These are phyloP conservation scores for Bursaphelenchus okinawaensis DNA, from an alignment of 2,888 invertebrate genomes.

Conservation along the genomic window DNA sequence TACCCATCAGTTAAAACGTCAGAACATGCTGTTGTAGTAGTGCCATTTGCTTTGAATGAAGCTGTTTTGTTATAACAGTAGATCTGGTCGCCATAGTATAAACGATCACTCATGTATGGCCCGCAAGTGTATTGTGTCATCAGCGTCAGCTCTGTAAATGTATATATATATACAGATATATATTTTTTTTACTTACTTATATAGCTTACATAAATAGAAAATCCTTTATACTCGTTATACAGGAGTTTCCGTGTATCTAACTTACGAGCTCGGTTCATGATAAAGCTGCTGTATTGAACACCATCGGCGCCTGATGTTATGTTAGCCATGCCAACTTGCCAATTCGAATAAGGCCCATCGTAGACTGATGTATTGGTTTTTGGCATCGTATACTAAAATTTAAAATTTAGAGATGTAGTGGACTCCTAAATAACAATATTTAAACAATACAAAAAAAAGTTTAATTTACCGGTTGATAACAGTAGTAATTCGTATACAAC, in stretches of 20 bases:
- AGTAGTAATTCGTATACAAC: neutral
- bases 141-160: neutral
- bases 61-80: neutral
- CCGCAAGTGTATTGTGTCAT: neutral
- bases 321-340: neutral
- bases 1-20: neutral
- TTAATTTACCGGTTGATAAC: neutral
- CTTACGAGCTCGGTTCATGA: neutral
- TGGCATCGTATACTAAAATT: neutral
- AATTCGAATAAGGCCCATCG: neutral
- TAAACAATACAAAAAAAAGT: neutral
- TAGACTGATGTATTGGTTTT: neutral
- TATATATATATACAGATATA: no score
- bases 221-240: no score
- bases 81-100: neutral
- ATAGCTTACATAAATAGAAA: no score
- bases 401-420: neutral
- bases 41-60: neutral
- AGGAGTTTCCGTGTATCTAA: no score
- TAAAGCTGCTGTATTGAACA: neutral
- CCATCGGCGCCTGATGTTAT: neutral
- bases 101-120: neutral
- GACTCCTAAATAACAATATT: no score
- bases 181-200: no score
- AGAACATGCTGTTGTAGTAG: neutral